These are phyloP conservation scores for Pararge aegeria DNA, from an alignment of 1,140 invertebrate species.

Conservation along the genomic window DNA sequence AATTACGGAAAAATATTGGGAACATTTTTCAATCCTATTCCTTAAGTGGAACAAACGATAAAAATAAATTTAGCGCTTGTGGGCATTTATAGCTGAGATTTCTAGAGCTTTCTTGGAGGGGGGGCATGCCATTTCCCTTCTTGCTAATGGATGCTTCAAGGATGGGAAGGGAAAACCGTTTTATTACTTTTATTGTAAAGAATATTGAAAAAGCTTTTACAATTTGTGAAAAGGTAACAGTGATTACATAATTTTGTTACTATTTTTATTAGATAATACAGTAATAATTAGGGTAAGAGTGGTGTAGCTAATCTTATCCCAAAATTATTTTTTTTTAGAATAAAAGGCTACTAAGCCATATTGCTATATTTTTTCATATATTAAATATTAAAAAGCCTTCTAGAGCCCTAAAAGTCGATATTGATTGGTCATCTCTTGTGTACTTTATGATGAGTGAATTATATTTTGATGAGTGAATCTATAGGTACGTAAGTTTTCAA, in stretches of 20 bases:
- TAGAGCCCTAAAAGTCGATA: too few species aligned
- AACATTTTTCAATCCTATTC: conserved; percentile 74
- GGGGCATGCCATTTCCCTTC: conserved; percentile 25
- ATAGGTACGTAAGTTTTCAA: background rate
- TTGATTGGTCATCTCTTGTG: too few species aligned
- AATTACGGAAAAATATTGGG: conserved; percentile 72
- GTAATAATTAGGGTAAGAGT: too few species aligned
- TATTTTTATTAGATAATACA: too few species aligned
- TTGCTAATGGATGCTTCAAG: conserved; percentile 22
- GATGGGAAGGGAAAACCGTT: conserved; percentile 8
- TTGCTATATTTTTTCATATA: too few species aligned
- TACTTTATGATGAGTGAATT: too few species aligned
- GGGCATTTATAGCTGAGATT: conserved; percentile 76
- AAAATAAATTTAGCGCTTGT: conserved; percentile 75
- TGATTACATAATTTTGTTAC: too few species aligned
- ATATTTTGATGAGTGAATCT: too few species aligned
- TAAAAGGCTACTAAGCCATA: too few species aligned
- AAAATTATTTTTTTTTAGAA: too few species aligned
- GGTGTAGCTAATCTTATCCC: too few species aligned
- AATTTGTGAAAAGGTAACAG: background rate
- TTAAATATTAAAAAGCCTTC: too few species aligned
- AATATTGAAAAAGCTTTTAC: conserved; percentile 2
- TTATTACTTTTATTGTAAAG: conserved; percentile 15
- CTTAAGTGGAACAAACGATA: conserved; percentile 78
- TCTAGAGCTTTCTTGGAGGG: conserved; percentile 42